Conservation (phyloP, 1,140 invertebrate genomes). For the Trichomalopsis sarcophagae region DNA sequence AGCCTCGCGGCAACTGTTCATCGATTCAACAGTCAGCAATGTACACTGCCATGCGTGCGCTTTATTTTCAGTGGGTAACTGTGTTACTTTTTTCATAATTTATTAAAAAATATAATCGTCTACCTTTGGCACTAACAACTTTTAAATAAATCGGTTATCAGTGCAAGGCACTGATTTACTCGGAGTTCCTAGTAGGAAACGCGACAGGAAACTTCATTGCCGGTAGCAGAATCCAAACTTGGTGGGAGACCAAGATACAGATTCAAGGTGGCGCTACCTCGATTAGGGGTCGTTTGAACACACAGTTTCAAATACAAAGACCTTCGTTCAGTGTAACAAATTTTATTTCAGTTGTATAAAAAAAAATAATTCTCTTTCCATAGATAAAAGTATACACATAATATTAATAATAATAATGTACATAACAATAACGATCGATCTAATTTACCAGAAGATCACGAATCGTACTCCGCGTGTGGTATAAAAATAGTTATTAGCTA, state of each 20-base stretch:
- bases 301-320: background rate
- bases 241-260: too few relatives aligned
- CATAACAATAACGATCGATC: background rate
- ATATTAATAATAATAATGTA: background rate
- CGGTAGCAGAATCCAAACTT: background rate
- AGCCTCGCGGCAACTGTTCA: background rate
- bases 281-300: background rate
- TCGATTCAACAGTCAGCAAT: background rate
- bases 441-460: too few relatives aligned
- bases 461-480: background rate
- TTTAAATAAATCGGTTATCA: background rate
- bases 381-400: background rate
- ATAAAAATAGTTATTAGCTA: background rate
- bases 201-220: slow-evolving; percentile 2
- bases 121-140: background rate
- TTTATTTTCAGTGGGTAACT: background rate
- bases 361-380: background rate
- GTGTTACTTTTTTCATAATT: background rate
- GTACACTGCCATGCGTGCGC: background rate
- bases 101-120: background rate
- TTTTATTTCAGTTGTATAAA: background rate
- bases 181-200: background rate
- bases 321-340: background rate
- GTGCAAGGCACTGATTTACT: background rate
- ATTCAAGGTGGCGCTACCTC: background rate